phyloP scores from a whole-genome alignment of 2,113 vertebrate species.

The Neogale vison region DNA sequence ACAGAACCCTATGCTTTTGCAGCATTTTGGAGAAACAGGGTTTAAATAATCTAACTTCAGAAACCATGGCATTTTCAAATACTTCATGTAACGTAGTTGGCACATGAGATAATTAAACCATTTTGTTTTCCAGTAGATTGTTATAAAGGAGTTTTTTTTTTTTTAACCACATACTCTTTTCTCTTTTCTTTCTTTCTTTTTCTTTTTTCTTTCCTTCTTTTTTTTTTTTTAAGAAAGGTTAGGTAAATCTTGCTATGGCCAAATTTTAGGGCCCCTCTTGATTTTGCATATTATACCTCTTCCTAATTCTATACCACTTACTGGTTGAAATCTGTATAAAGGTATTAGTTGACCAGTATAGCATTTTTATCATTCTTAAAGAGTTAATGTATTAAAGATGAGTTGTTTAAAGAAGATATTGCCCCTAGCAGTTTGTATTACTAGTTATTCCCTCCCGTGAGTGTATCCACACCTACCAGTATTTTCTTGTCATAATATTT shows the following conservation, averaged over 20 bases:
- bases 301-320: slow-evolving; percentile 17
- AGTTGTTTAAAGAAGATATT: slow-evolving; percentile 27
- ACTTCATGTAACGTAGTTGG: not conserved
- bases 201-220: not conserved
- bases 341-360: not conserved
- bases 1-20: slow-evolving; percentile 23
- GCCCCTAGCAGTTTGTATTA: not conserved
- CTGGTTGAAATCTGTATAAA: not conserved
- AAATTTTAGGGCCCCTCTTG: slow-evolving; percentile 6
- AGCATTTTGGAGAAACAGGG: slow-evolving; percentile 4
- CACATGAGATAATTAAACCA: slow-evolving; percentile 6
- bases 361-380: slow-evolving; percentile 21
- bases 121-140: slow-evolving; percentile 3
- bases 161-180: not conserved
- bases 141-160: not conserved
- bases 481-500: slow-evolving; percentile 31
- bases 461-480: not conserved
- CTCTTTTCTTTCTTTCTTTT: not conserved
- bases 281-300: not conserved
- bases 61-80: slow-evolving; percentile 49
- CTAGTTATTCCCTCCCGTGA: not conserved
- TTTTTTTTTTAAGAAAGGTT: not conserved
- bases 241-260: not conserved
- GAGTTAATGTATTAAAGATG: slow-evolving; percentile 9
- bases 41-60: slow-evolving; percentile 30